Evolutionary conservation across 2,888 invertebrate genomes (phyloP).

Genomic region (Ormyrus pomaceus): DNA sequence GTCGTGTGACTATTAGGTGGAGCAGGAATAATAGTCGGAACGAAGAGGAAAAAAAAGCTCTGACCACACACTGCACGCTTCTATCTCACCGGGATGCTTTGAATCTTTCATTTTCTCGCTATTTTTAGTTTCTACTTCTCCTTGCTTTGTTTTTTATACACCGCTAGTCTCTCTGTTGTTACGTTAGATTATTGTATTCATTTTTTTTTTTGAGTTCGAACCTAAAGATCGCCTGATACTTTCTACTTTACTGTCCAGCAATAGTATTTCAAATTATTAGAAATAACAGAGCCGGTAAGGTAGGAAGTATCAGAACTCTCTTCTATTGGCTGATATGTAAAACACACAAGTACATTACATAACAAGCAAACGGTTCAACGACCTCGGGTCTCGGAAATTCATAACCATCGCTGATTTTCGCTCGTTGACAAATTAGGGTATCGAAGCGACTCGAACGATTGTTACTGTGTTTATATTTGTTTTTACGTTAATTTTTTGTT

Average conservation of each 20-base stretch:
- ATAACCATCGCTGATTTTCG: constrained; percentile 32
- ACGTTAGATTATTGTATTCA: constrained; percentile 33
- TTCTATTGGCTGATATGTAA: constrained; percentile 5
- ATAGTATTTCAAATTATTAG: too few relatives aligned
- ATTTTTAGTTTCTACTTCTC: constrained; percentile 26
- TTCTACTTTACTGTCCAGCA: background rate
- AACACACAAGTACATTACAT: background rate
- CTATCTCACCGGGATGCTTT: constrained; percentile 33
- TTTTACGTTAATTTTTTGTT: constrained; percentile 6
- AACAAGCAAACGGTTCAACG: too few relatives aligned
- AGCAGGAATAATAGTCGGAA: constrained; percentile 45
- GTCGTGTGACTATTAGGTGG: constrained; percentile 47
- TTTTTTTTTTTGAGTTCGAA: constrained; percentile 24
- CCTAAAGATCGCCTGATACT: background rate
- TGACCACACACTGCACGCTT: constrained; percentile 51
- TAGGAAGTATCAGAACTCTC: too few relatives aligned
- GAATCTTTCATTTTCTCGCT: constrained; percentile 29
- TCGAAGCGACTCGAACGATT: constrained; percentile 30
- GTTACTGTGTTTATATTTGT: constrained; percentile 37
- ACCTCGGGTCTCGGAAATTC: background rate
- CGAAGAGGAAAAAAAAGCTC: constrained; percentile 45
- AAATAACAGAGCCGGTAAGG: too few relatives aligned
- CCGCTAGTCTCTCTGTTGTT: constrained; percentile 44
- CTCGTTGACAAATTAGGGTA: constrained; percentile 16
- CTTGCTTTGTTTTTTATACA: constrained; percentile 37